A percentile compares a stretch with the other conserved stretches of the same genome.
Evolutionary conservation across 2,888 invertebrate species (phyloP).

Genomic region (Teleiodes luculella): DNA sequence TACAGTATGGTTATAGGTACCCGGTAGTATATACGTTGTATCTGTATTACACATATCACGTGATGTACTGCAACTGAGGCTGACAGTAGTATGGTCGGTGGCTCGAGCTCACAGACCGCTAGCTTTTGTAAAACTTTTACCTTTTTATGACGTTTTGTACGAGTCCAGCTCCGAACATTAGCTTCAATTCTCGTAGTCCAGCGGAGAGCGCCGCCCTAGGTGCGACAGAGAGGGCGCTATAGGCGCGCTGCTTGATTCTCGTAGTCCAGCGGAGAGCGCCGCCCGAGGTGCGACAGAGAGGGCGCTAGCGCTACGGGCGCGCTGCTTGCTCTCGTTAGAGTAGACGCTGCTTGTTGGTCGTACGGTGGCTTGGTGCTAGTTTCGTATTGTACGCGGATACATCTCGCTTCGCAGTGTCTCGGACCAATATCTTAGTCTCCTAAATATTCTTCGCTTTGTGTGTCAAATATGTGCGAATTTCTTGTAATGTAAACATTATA

Average conservation of each 20-base stretch:
- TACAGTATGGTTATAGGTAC: constrained; percentile 66
- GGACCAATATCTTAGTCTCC: constrained; percentile 75
- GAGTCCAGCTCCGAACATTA: constrained; percentile 48
- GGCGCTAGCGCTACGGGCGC: too few relatives aligned
- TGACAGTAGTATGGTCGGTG: constrained; percentile 49
- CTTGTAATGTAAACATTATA: constrained; percentile 70
- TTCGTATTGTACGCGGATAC: constrained; percentile 59
- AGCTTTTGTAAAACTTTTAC: constrained; percentile 65
- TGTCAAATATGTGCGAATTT: constrained; percentile 78
- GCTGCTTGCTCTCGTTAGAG: too few relatives aligned
- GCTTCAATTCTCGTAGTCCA: constrained; percentile 19
- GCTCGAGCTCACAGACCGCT: constrained; percentile 46
- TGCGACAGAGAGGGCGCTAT: too few relatives aligned
- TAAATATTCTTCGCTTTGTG: constrained; percentile 76
- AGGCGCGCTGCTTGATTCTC: too few relatives aligned
- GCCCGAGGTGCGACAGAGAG: constrained; percentile 42
- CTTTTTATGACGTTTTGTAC: constrained; percentile 63
- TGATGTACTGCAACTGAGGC: constrained; percentile 65
- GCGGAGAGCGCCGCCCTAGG: constrained; percentile 32
- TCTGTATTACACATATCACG: constrained; percentile 75
- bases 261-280: constrained; percentile 25
- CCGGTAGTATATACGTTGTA: constrained; percentile 63
- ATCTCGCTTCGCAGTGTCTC: constrained; percentile 75
- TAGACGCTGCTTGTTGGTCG: constrained; percentile 57
- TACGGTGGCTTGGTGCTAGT: constrained; percentile 77